Conservation (phyloP, 2,888 invertebrate species). For the Dioctria rufipes region DNA sequence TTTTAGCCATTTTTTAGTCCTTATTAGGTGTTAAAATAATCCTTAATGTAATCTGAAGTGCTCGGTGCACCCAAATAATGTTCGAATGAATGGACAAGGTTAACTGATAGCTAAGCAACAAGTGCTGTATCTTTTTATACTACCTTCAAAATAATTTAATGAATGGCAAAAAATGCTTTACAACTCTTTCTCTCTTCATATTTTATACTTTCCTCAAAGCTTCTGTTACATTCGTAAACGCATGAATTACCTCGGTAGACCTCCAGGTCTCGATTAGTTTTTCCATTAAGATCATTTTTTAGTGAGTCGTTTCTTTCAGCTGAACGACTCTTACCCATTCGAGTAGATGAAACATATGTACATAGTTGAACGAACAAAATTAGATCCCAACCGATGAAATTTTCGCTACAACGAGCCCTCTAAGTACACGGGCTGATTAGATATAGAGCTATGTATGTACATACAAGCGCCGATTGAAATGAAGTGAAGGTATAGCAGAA, state of each 20-base stretch:
- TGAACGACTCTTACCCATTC: not conserved
- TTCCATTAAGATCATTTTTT: slow-evolving; percentile 42
- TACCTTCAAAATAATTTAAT: slow-evolving; percentile 30
- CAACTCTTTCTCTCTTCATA: slow-evolving; percentile 41
- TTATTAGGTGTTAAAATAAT: not conserved
- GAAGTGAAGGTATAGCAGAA: slow-evolving; percentile 51
- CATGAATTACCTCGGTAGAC: slow-evolving; percentile 52
- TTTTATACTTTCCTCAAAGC: slow-evolving; percentile 32
- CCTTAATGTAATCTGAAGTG: not conserved
- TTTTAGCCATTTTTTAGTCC: slow-evolving; percentile 2
- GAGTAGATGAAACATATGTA: not conserved
- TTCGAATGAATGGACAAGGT: slow-evolving; percentile 40
- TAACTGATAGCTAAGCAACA: slow-evolving; percentile 50
- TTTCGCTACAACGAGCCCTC: slow-evolving; percentile 35
- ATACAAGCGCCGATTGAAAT: slow-evolving; percentile 11
- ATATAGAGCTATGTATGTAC: not conserved
- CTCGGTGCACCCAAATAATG: slow-evolving; percentile 3
- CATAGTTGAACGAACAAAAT: slow-evolving; percentile 15
- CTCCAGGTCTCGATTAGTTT: slow-evolving; percentile 43
- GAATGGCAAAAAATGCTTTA: slow-evolving; percentile 39
- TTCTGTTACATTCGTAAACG: slow-evolving; percentile 52
- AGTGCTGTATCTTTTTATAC: slow-evolving; percentile 53
- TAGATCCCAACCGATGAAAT: not conserved
- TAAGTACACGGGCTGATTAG: slow-evolving; percentile 44
- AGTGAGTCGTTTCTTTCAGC: slow-evolving; percentile 26